Evolutionary conservation across 2,797 vertebrate species (phyloP).

Genomic region (Eulemur albifrons): DNA sequence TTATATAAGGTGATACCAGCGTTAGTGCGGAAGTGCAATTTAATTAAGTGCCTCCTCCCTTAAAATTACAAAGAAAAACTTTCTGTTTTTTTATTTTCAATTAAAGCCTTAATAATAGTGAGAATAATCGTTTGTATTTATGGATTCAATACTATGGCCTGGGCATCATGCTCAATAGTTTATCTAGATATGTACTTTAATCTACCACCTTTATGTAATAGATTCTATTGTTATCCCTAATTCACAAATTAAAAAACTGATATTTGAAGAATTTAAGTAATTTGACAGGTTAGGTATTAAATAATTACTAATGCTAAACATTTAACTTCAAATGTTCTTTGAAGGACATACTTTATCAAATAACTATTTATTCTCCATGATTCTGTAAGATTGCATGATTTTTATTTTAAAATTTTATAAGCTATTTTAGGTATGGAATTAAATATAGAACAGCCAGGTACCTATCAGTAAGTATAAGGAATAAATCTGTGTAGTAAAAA

Average conservation of each 20-base stretch:
- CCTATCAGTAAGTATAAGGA: neutral
- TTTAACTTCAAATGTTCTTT: neutral
- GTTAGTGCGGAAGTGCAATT: neutral
- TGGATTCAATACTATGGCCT: neutral
- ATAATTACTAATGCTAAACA: neutral
- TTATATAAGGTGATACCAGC: neutral
- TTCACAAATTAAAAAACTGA: neutral
- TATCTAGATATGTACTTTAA: neutral
- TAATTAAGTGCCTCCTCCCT: neutral
- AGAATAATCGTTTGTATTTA: neutral
- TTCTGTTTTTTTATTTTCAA: neutral
- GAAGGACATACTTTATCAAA: neutral
- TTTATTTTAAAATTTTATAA: neutral
- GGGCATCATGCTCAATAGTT: neutral
- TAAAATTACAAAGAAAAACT: conserved; percentile 38
- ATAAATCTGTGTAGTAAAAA: neutral
- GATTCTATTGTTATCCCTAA: neutral
- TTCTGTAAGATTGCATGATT: neutral
- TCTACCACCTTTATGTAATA: neutral
- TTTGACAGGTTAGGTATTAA: neutral
- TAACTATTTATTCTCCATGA: neutral
- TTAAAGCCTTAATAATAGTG: neutral
- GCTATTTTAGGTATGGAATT: neutral
- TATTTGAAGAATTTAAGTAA: neutral
- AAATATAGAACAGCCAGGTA: neutral